Evolutionary conservation across 2,888 invertebrate genomes (phyloP).

Genomic region (Diarsia mendica): DNA sequence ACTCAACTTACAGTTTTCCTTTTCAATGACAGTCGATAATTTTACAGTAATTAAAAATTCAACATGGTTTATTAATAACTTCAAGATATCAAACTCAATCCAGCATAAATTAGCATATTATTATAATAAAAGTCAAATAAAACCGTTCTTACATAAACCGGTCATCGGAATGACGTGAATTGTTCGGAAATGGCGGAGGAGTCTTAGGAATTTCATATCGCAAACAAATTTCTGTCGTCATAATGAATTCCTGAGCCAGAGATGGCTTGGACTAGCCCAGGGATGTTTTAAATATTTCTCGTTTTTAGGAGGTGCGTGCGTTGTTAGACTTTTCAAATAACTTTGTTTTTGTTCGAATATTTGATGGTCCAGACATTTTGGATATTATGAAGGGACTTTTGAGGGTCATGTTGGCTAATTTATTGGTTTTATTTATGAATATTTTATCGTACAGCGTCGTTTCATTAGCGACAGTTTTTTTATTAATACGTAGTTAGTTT

Average conservation of each 20-base stretch:
- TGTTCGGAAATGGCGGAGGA: slow-evolving; percentile 74
- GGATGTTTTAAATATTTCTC: slow-evolving; percentile 62
- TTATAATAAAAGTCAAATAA: slow-evolving; percentile 43
- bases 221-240: slow-evolving; percentile 82
- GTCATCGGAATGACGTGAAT: slow-evolving; percentile 70
- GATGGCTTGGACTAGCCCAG: slow-evolving; percentile 63
- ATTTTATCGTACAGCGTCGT: neutral
- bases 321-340: slow-evolving; percentile 46
- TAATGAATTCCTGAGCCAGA: slow-evolving; percentile 79
- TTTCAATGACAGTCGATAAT: too few species aligned
- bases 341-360: slow-evolving; percentile 42
- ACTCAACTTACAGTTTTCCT: neutral
- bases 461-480: neutral
- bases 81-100: neutral
- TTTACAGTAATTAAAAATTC: neutral
- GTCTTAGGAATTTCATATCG: slow-evolving; percentile 84
- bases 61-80: neutral
- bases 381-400: neutral
- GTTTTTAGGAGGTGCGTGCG: slow-evolving; percentile 57
- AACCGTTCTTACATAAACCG: slow-evolving; percentile 62
- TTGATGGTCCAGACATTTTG: slow-evolving; percentile 23
- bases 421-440: neutral
- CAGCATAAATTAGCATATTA: slow-evolving; percentile 7
- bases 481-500: too few species aligned
- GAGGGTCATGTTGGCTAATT: neutral